These are phyloP conservation scores for Zaprionus tsacasi DNA, from an alignment of 1,140 invertebrate genomes.

Conservation along the genomic window DNA sequence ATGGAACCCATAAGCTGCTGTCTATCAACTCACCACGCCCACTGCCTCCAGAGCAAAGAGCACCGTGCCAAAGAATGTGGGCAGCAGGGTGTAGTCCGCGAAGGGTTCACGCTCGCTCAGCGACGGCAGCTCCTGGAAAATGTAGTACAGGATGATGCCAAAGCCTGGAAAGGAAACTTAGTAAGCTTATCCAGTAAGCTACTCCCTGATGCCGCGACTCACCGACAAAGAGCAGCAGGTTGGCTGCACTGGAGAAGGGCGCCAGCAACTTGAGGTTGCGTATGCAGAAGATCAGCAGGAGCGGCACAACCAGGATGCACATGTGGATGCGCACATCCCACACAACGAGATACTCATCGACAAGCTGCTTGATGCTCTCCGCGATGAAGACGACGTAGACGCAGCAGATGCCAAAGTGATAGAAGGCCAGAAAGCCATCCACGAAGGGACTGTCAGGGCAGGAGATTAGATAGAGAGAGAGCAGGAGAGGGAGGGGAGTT, in stretches of 20 bases:
- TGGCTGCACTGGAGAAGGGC: slow-evolving; percentile 92
- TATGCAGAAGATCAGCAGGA: slow-evolving; percentile 90
- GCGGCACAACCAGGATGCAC: slow-evolving; percentile 87
- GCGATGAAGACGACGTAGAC: slow-evolving; percentile 95
- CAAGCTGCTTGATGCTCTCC: slow-evolving; percentile 88
- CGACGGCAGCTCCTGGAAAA: slow-evolving; percentile 87
- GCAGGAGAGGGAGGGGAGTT: background rate
- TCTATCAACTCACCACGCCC: slow-evolving; percentile 88
- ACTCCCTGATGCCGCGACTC: background rate
- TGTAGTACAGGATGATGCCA: slow-evolving; percentile 88
- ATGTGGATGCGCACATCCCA: slow-evolving; percentile 83
- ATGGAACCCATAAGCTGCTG: background rate
- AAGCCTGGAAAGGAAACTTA: slow-evolving; percentile 78
- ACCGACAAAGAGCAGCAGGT: slow-evolving; percentile 89
- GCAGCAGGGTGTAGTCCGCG: slow-evolving; percentile 86
- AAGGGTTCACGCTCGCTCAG: slow-evolving; percentile 86
- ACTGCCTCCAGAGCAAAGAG: slow-evolving; percentile 96
- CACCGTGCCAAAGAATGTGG: slow-evolving; percentile 93
- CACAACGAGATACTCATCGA: slow-evolving; percentile 84
- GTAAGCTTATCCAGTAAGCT: background rate
- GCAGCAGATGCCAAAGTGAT: slow-evolving; percentile 95
- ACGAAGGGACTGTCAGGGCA: slow-evolving; percentile 85
- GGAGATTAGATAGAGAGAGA: background rate
- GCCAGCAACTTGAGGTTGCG: slow-evolving; percentile 91
- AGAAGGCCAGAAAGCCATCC: slow-evolving; percentile 91